Base-by-base conservation (phyloP, 2,888 invertebrate genomes). In the Drosophila hawaiiensis region DNA sequence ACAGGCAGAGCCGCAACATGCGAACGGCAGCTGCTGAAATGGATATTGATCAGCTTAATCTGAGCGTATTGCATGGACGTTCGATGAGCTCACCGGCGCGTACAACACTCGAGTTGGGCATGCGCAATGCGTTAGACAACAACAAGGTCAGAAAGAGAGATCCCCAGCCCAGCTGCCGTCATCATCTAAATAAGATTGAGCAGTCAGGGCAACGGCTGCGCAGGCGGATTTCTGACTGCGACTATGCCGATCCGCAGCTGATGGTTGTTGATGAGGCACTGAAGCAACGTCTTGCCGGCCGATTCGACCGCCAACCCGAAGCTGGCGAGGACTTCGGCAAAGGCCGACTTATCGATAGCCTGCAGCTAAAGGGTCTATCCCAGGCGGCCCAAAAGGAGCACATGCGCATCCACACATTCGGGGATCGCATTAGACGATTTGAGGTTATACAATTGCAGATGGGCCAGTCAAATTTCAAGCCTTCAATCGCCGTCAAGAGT, bases 221-320 rank as follows among this genome's bases (percentile, higher is more conserved):
- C 19, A 28, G 3, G 7, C 12, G 6, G 1, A 28, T n/a, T 6
- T 10, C 19, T 19, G 41, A 43, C 22, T 9, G 19, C 22, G 52
- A 67, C 22, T 19, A 66, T 19, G 19, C 19, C 31, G 69, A 67
- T 4, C 22, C 31, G 16, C 25, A 70, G 53, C 70, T 84, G 16
- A 84, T 89, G 88, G 33, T 72, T 14, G 67, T 89, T 37, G 83
- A 89, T 37, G 43, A 68, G 9, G 43, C 54, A n/a, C 50, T 89
- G 7, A 84, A 82, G 37, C 55, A 73, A 14, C 77, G 72, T 19
- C 55, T 83, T 35, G 78, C 75, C 50, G 54, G 70, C 9, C 64
- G 65, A 58, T 67, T 50, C 53, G n/a, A 63, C 19, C 25, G 29
- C 31, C 9, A 59, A 53, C 19, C 29, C 39, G 52, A 64, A 33